These are phyloP conservation scores for Hiodon tergisus DNA, from an alignment of 2,113 vertebrate species.

Conservation along the genomic window DNA sequence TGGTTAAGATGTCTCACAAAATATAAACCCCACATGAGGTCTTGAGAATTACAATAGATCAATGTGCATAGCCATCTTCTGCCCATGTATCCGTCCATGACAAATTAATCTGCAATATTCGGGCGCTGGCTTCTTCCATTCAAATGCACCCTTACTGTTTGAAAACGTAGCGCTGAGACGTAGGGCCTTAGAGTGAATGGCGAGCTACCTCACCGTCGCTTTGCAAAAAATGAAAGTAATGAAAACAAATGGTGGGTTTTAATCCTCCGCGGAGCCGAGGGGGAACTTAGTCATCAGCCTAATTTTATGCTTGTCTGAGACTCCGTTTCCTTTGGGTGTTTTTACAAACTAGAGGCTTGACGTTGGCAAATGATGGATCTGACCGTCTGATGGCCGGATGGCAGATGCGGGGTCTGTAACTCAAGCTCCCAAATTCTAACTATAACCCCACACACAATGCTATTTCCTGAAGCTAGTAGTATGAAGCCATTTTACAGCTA, in stretches of 20 bases:
- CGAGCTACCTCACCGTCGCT: neutral
- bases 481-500: no score
- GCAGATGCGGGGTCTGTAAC: slow-evolving; percentile 80
- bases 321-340: slow-evolving; percentile 75
- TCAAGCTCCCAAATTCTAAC: slow-evolving; percentile 62
- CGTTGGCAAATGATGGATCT: slow-evolving; percentile 58
- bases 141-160: neutral
- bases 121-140: neutral
- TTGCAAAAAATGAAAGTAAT: slow-evolving; percentile 50
- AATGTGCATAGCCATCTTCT: no score
- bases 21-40: no score
- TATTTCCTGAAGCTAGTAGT: no score
- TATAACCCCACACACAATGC: slow-evolving; percentile 2
- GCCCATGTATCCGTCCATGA: no score
- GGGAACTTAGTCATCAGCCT: slow-evolving; percentile 75
- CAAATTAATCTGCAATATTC: no score
- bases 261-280: slow-evolving; percentile 60
- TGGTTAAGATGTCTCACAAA: no score
- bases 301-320: slow-evolving; percentile 75
- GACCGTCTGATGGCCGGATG: slow-evolving; percentile 50
- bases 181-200: neutral
- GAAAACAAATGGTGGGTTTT: slow-evolving; percentile 69
- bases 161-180: neutral
- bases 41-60: no score
- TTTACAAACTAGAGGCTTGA: slow-evolving; percentile 64